Evolutionary conservation across 2,888 invertebrate genomes (phyloP), one percentile per base, ranked within the genome.

Genomic region (Drosophila percnosoma): DNA sequence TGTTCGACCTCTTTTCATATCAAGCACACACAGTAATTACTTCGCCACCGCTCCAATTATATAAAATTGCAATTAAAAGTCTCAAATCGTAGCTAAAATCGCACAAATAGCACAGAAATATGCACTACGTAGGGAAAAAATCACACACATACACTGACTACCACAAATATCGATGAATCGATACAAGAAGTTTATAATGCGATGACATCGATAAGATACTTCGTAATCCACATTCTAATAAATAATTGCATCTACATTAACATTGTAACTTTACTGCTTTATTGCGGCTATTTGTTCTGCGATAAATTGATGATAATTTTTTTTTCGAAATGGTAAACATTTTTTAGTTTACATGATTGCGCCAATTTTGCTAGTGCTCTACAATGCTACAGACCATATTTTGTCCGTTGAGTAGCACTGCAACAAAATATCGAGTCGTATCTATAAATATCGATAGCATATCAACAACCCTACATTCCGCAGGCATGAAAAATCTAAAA

Each of bases 401-500:
- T 34, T 27, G 2, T n/a, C 2, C 45, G 53, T 59, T 75, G 1
- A 11, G 2, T 2, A 60, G 6, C 62, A 79, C 66, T 70, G 8
- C 8, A 15, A 11, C 2, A 11, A 54, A 29, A 52, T 31, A 67
- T 61, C 61, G 54, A 42, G 13, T 38, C n/a, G 34, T 34, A 21
- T 49, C 29, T 21, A 4, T 13, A 67, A 61, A 59, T 80, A 75
- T 78, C 80, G 76, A 78, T 78, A 80, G 78, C 80, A 78, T 80
- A 78, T 75, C 78, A 79, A 80, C 77, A 79, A 79, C 77, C 72
- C 78, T 78, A 78, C 78, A 78, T 78, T 78, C 78, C 78, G 80
- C 72, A 71, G 68, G 69, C 78, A 79, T 79, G 81, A 79, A 79
- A 78, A 79, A 80, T 80, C 74, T 73, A 40, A 69, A 70, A 77